Percentiles rank a stretch among this genome's conserved stretches.
phyloP scores from a whole-genome alignment of 2,113 vertebrate species.

The Nyctereutes procyonoides region DNA sequence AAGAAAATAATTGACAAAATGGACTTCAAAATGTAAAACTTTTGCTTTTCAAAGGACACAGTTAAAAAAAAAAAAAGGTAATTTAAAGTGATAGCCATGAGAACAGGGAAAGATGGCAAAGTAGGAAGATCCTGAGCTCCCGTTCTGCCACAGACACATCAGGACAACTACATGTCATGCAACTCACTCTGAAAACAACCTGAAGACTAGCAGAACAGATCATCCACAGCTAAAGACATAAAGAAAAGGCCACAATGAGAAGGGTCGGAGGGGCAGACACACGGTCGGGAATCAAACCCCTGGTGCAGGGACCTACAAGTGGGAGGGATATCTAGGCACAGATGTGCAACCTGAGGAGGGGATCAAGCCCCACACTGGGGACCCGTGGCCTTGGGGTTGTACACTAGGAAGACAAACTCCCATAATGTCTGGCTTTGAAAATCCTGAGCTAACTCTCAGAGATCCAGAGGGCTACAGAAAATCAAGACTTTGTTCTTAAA shows the following conservation, averaged over 20 bases:
- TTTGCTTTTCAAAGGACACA: not conserved
- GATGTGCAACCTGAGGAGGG: not conserved
- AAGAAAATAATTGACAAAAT: not conserved
- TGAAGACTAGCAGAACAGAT: not conserved
- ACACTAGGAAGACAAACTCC: not conserved
- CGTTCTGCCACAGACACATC: not conserved
- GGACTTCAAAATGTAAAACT: not conserved
- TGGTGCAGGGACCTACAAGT: not conserved
- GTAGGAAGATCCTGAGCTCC: not conserved
- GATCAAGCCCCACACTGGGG: not conserved
- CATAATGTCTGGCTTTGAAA: not conserved
- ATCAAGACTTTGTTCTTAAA: not conserved
- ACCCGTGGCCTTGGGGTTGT: too few species aligned
- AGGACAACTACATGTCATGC: not conserved
- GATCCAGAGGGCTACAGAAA: not conserved
- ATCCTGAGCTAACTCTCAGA: not conserved
- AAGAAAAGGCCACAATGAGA: not conserved
- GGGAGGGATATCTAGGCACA: not conserved
- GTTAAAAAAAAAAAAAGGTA: not conserved
- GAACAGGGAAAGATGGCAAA: not conserved
- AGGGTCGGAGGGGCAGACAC: not conserved
- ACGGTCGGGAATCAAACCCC: not conserved
- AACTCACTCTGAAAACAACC: not conserved
- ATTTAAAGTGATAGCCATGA: not conserved
- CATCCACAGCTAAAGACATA: not conserved